Conservation (phyloP, 2,888 invertebrate genomes). For the Quadroppia sp. region DNA sequence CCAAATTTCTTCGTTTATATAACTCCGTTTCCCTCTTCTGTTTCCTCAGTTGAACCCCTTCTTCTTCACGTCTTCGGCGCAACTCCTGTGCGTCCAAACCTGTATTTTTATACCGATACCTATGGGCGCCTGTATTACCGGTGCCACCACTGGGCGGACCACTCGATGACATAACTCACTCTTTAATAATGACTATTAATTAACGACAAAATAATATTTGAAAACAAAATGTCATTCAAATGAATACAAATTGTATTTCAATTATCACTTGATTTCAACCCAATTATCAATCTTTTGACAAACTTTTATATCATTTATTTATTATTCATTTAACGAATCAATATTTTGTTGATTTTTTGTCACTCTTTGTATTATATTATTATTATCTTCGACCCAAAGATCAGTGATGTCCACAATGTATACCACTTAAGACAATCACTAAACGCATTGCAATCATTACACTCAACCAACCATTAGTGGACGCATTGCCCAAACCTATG, state of each 20-base stretch:
- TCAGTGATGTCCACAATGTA: too few species aligned
- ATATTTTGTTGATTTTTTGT: too few species aligned
- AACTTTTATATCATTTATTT: too few species aligned
- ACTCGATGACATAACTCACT: not conserved
- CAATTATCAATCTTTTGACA: too few species aligned
- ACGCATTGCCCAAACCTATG: not conserved
- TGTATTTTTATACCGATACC: constrained; percentile 86
- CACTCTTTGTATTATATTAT: too few species aligned
- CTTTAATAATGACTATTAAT: not conserved
- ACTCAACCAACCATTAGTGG: not conserved
- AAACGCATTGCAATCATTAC: too few species aligned
- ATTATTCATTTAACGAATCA: too few species aligned
- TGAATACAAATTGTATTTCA: not conserved
- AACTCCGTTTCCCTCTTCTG: constrained; percentile 89
- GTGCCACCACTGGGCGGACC: constrained; percentile 29
- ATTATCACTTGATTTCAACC: too few species aligned
- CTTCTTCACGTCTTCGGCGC: constrained; percentile 85
- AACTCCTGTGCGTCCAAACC: constrained; percentile 87
- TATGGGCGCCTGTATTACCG: constrained; percentile 45
- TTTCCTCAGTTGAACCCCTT: constrained; percentile 90
- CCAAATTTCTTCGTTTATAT: constrained; percentile 44
- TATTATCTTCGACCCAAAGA: too few species aligned
- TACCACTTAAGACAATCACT: too few species aligned
- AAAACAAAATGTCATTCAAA: not conserved
- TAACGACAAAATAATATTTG: not conserved